phyloP scores from a whole-genome alignment of 2,888 invertebrate species.

The Alviniconcha strummeri region DNA sequence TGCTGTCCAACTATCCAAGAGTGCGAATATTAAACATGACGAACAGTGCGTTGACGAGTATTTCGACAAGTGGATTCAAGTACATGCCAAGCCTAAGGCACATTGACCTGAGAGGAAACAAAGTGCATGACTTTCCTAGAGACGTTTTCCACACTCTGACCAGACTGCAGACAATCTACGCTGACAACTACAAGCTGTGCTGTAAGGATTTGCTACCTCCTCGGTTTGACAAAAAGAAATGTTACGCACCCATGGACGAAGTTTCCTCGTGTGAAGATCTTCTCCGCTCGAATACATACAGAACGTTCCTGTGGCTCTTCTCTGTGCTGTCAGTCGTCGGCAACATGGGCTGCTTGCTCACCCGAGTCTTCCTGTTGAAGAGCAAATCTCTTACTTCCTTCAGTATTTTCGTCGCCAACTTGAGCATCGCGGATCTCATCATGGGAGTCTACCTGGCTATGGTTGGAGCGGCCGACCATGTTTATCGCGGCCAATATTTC shows the following conservation, averaged over 20 bases:
- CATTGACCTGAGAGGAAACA: constrained; percentile 16
- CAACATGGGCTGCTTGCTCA: constrained; percentile 23
- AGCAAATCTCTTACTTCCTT: not conserved
- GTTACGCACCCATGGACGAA: constrained; percentile 25
- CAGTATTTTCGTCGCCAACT: constrained; percentile 35
- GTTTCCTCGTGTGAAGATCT: constrained; percentile 33
- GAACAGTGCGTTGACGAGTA: constrained; percentile 7
- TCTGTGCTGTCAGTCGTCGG: constrained; percentile 19
- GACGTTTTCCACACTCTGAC: not conserved
- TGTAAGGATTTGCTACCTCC: constrained; percentile 10
- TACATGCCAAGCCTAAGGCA: not conserved
- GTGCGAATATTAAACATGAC: constrained; percentile 30
- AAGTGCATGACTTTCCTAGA: not conserved
- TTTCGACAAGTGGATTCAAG: constrained; percentile 22
- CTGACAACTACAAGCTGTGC: constrained; percentile 32
- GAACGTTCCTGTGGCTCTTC: constrained; percentile 30
- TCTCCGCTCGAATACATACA: constrained; percentile 13
- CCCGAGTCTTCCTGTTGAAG: not conserved
- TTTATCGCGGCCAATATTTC: constrained; percentile 50
- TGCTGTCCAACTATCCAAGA: not conserved
- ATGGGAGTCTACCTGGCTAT: constrained; percentile 54
- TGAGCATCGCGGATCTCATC: constrained; percentile 38
- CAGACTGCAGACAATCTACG: not conserved
- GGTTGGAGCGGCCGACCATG: constrained; percentile 49
- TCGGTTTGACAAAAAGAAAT: constrained; percentile 5